Conservation (phyloP, 1,140 invertebrate genomes). For the Trichoplusia ni region DNA sequence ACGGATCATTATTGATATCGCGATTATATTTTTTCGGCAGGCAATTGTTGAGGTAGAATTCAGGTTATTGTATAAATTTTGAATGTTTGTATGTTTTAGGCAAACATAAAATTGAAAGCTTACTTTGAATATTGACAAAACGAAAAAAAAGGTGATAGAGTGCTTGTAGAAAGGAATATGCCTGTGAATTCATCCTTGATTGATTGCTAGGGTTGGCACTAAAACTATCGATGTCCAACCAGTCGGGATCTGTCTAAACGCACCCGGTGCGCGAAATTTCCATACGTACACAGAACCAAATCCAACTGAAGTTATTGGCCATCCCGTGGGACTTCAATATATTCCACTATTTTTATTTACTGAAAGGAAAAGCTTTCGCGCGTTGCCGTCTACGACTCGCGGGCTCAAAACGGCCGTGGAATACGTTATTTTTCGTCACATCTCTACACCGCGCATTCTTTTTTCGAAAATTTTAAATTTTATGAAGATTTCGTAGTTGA, state of each 20-base stretch:
- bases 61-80: too few relatives aligned
- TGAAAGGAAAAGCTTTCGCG: slow-evolving; percentile 54
- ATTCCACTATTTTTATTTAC: slow-evolving; percentile 73
- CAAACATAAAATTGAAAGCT: too few relatives aligned
- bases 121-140: too few relatives aligned
- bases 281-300: slow-evolving; percentile 60
- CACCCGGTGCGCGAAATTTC: slow-evolving; percentile 44
- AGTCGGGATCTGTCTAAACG: slow-evolving; percentile 24
- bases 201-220: slow-evolving; percentile 15
- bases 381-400: slow-evolving; percentile 39
- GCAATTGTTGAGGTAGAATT: not conserved
- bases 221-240: slow-evolving; percentile 41
- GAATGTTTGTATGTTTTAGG: too few relatives aligned
- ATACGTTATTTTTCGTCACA: slow-evolving; percentile 51
- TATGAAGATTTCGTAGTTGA: not conserved
- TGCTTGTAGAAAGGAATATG: not conserved
- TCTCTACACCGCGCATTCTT: slow-evolving; percentile 25
- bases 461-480: slow-evolving; percentile 22
- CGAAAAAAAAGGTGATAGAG: too few relatives aligned
- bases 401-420: slow-evolving; percentile 49
- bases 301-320: slow-evolving; percentile 61
- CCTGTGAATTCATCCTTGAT: slow-evolving; percentile 3
- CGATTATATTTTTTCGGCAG: slow-evolving; percentile 14
- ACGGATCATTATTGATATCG: slow-evolving; percentile 30
- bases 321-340: slow-evolving; percentile 66